phyloP scores from a whole-genome alignment of 2,113 vertebrate genomes.

The Copsychus sechellarum region DNA sequence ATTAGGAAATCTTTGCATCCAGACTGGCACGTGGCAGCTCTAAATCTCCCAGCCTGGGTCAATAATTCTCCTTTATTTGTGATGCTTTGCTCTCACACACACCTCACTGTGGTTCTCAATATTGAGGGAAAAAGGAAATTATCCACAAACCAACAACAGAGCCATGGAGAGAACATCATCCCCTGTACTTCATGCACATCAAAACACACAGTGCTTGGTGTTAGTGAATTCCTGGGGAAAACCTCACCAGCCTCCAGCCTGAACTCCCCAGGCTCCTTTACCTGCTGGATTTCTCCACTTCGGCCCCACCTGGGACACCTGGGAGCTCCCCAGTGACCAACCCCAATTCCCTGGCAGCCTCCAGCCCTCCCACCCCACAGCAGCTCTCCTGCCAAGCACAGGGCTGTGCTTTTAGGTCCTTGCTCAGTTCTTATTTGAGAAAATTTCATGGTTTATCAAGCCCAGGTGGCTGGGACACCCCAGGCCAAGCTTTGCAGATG shows the following conservation, averaged over 20 bases:
- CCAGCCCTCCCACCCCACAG: neutral
- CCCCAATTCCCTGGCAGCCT: neutral
- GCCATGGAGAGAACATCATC: rapidly evolving
- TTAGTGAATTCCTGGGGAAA: neutral
- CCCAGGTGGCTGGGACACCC: neutral
- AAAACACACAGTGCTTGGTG: rapidly evolving
- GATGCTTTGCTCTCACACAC: neutral
- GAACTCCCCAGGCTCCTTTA: neutral
- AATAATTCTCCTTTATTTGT: neutral
- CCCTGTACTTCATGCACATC: rapidly evolving
- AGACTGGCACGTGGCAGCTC: neutral
- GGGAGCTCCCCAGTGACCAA: neutral
- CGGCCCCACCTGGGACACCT: too few species aligned
- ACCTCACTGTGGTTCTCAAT: neutral
- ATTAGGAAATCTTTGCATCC: neutral
- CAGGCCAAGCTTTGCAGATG: neutral
- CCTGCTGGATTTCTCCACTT: neutral
- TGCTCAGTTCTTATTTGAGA: neutral
- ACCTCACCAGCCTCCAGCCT: neutral
- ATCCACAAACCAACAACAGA: neutral
- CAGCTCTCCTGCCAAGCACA: neutral
- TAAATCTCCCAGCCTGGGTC: neutral
- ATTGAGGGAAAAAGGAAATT: neutral
- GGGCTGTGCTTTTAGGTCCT: neutral
- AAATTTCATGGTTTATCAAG: neutral